Conservation (phyloP, 1,140 invertebrate genomes). For the Scaptomyza montana region DNA sequence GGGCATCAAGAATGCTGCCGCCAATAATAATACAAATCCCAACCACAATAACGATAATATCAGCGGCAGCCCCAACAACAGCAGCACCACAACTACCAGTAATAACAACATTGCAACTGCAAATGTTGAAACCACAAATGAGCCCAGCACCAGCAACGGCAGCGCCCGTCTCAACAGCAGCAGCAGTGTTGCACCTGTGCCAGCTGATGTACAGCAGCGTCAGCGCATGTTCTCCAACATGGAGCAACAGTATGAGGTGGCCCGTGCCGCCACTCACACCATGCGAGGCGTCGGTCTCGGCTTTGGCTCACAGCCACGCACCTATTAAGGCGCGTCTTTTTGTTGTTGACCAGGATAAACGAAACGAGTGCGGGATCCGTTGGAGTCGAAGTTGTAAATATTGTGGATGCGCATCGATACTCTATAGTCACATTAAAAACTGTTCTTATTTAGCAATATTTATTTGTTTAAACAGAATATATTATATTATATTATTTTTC, state of each 20-base stretch:
- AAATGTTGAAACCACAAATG: slow-evolving; percentile 5
- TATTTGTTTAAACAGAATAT: slow-evolving; percentile 52
- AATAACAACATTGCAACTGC: neutral
- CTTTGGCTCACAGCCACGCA: slow-evolving; percentile 85
- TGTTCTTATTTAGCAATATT: slow-evolving; percentile 52
- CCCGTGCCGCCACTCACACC: slow-evolving; percentile 95
- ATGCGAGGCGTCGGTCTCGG: slow-evolving; percentile 96
- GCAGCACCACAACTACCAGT: slow-evolving; percentile 25
- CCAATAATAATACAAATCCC: slow-evolving; percentile 7
- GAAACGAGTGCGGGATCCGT: slow-evolving; percentile 7
- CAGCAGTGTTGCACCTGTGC: slow-evolving; percentile 24
- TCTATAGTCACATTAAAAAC: slow-evolving; percentile 41
- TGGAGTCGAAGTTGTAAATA: slow-evolving; percentile 54
- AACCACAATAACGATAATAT: slow-evolving; percentile 15
- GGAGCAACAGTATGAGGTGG: slow-evolving; percentile 97
- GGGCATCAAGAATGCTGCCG: slow-evolving; percentile 89
- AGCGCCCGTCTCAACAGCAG: neutral
- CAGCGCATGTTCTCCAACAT: slow-evolving; percentile 95
- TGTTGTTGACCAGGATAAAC: neutral
- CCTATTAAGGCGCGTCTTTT: slow-evolving; percentile 42
- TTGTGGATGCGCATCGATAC: slow-evolving; percentile 28
- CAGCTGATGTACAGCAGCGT: slow-evolving; percentile 90
- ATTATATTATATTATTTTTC: slow-evolving; percentile 29
- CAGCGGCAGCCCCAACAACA: slow-evolving; percentile 36
- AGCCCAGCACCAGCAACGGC: slow-evolving; percentile 25